A percentile compares a stretch with the other conserved stretches of the same genome.
Conservation (phyloP, 2,113 vertebrate species). For the Phoenicopterus ruber region DNA sequence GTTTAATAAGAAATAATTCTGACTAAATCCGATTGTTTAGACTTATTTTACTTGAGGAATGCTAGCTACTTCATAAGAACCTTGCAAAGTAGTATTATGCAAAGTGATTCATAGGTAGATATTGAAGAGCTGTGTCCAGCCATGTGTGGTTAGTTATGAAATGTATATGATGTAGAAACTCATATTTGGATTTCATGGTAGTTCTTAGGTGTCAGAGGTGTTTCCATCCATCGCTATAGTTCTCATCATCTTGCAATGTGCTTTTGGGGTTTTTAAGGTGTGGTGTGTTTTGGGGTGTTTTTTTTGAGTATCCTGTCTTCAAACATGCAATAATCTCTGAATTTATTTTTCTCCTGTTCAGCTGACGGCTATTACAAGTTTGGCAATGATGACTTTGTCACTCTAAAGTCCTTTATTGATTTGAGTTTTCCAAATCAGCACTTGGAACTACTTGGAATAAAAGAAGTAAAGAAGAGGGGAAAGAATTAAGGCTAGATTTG, state of each 20-base stretch:
- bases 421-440: neutral
- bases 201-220: neutral
- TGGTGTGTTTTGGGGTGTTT: neutral
- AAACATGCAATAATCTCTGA: neutral
- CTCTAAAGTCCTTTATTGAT: neutral
- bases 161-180: neutral
- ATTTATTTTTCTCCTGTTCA: neutral
- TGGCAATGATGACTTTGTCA: neutral
- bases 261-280: neutral
- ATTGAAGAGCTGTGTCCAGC: neutral
- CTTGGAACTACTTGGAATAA: neutral
- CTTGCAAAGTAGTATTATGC: slow-evolving; percentile 8
- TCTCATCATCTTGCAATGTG: neutral
- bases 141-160: neutral
- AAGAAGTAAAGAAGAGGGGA: neutral
- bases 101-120: neutral
- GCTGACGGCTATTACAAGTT: neutral
- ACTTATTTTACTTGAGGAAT: neutral
- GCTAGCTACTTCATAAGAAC: neutral
- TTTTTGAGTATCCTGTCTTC: neutral
- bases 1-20: neutral
- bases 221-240: neutral
- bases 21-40: neutral
- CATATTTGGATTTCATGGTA: neutral
- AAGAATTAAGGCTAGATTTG: neutral